Percentiles rank a stretch among this genome's conserved stretches.
Evolutionary conservation across 2,888 invertebrate genomes (phyloP).

Genomic region (Thecocarcelia acutangulata): DNA sequence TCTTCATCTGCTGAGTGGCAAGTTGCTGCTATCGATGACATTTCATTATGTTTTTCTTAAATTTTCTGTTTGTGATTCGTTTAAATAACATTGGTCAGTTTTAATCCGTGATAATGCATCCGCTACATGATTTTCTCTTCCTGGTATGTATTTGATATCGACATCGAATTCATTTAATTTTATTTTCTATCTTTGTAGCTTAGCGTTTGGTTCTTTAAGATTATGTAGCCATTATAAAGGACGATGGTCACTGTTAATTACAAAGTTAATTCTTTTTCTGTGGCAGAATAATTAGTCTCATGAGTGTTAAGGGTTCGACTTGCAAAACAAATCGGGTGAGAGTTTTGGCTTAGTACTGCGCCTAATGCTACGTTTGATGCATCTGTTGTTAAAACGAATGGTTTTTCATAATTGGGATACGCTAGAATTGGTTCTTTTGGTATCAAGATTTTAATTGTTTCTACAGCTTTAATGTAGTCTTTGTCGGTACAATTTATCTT

Average conservation of each 20-base stretch:
- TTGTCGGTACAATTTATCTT: neutral
- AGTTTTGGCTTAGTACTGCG: conserved; percentile 35
- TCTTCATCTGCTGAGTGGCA: conserved; percentile 26
- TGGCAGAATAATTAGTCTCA: conserved; percentile 3
- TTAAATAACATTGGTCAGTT: neutral
- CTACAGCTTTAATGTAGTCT: too few relatives aligned
- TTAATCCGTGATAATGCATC: conserved; percentile 28
- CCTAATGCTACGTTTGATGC: too few relatives aligned
- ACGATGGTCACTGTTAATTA: conserved; percentile 7
- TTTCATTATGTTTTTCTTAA: neutral
- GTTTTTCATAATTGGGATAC: conserved; percentile 63
- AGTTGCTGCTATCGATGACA: conserved; percentile 9
- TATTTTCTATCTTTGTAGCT: conserved; percentile 36
- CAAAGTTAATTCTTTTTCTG: conserved; percentile 12
- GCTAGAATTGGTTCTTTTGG: conserved; percentile 56
- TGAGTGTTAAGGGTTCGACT: conserved; percentile 17
- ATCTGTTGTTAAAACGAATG: conserved; percentile 64
- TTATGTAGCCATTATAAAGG: conserved; percentile 19
- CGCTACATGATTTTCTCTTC: conserved; percentile 22
- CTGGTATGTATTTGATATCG: conserved; percentile 33
- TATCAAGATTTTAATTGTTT: conserved; percentile 49
- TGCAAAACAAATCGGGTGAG: conserved; percentile 19
- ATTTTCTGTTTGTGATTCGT: neutral
- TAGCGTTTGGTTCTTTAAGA: conserved; percentile 28
- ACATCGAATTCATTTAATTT: conserved; percentile 39